phyloP scores from a whole-genome alignment of 2,888 invertebrate genomes.

The Aquatica leii region DNA sequence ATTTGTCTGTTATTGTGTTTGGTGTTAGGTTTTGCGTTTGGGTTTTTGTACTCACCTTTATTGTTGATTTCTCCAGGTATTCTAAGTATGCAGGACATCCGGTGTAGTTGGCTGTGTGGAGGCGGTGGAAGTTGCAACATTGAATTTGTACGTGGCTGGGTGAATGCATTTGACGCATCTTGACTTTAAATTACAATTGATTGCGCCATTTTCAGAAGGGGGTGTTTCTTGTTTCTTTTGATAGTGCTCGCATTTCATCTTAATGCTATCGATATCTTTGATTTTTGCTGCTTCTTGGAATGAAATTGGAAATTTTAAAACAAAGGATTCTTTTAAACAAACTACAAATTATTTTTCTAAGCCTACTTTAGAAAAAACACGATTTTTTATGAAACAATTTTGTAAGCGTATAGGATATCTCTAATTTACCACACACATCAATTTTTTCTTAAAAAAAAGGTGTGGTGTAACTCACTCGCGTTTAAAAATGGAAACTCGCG shows the following conservation, averaged over 20 bases:
- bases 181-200: constrained; percentile 41
- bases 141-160: constrained; percentile 28
- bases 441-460: no score
- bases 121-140: constrained; percentile 43
- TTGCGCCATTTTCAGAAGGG: constrained; percentile 46
- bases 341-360: no score
- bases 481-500: no score
- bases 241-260: constrained; percentile 41
- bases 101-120: constrained; percentile 46
- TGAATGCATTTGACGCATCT: constrained; percentile 45
- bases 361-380: no score
- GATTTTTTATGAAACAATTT: no score
- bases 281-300: not conserved
- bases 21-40: no score
- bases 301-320: no score
- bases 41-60: not conserved
- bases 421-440: no score
- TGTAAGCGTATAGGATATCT: no score
- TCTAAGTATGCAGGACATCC: constrained; percentile 36
- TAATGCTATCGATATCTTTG: constrained; percentile 1
- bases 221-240: constrained; percentile 38
- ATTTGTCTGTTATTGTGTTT: no score
- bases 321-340: no score
- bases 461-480: no score
- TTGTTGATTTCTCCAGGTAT: constrained; percentile 19